Base-by-base conservation (phyloP, 2,888 invertebrate genomes). In the Limnephilus auricula region DNA sequence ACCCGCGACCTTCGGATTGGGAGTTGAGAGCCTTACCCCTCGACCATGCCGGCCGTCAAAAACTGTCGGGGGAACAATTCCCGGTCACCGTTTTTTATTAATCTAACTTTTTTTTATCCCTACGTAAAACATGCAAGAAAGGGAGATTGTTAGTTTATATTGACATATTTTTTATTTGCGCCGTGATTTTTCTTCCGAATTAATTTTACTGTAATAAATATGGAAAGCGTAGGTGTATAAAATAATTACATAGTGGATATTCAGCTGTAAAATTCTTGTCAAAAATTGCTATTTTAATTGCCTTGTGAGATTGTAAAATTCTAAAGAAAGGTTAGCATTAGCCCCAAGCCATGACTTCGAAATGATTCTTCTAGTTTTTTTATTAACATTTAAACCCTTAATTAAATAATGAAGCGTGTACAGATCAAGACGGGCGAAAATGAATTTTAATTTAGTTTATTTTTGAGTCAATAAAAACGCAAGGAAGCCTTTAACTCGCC, bases 401-500 rank as follows among this genome's bases (percentile, higher is more conserved):
- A 18, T 65, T 65, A 25, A 65, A 65, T 65, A 15, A 45, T 65
- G 65, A 65, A 65, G 25, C 65, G 65, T 65, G 25, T 65, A 65
- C 25, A 65, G 25, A 65, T n/a, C 25, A 65, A n/a, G 65, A 25
- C n/a, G n/a, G 25, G 65, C 65, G 9, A 25, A 65, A n/a, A 65
- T 65, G 65, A 65, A 65, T 65, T 65, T 65, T 65, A 65, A 65
- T 65, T 65, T n/a, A 65, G 25, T n/a, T 9, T 9, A n/a, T 65
- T 65, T 65, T 65, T 65, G 25, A 65, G 65, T 65, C 65, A 65
- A 65, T 65, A 88, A 32, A 88, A n/a, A 88, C 34, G 34, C 2
- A n/a, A 79, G 37, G 37, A 31, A 78, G n/a, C 40, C 31, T 45
- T 85, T 83, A 83, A 25, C 10, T 37, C 37, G 6, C n/a, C 6